Evolutionary conservation across 2,888 invertebrate species (phyloP), one percentile per base, ranked within the genome.

Genomic region (Tenthredo amoena): DNA sequence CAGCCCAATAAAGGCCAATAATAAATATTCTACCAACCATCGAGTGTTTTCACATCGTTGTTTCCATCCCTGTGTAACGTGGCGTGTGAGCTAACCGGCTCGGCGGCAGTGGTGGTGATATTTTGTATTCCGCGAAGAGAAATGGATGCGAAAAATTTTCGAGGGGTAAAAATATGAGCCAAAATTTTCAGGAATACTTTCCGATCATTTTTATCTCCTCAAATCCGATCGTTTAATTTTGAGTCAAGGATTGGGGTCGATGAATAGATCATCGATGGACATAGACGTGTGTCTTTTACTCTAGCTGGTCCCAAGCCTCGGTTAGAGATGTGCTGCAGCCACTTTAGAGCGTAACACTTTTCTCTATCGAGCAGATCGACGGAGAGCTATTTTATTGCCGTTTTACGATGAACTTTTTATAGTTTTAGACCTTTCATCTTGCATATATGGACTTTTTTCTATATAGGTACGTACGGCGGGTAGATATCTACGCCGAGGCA

Each of bases 351-450:
- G 77, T 55, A 31, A 77, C 31, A 34, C 18, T 77, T 55, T 77
- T 77, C 55, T 77, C 77, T 71, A 83, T 83, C 83, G 83, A 83
- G 71, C 83, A 83, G 68, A 83, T 83, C 83, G 83, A n/a, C 83
- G 47, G 83, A 68, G 83, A 65, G 83, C 68, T 65, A 83, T 83
- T 83, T 83, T 71, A 83, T 83, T 83, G 83, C 26, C 83, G 47
- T 83, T 83, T 83, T 83, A 83, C 83, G 83, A 83, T 68, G 47
- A 68, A 26, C 47, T 83, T 83, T 83, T 83, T 83, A 83, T 83
- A 65, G 83, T 83, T 37, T 47, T 83, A 83, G 43, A 68, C 62
- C 83, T 65, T 68, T 47, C 68, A 71, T 68, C 71, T 47, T 58
- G 65, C 65, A 47, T 71, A 83, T 71, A 71, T 77, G 55, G 81